phyloP scores from a whole-genome alignment of 2,888 invertebrate genomes.

The Mallateleia sp. region DNA sequence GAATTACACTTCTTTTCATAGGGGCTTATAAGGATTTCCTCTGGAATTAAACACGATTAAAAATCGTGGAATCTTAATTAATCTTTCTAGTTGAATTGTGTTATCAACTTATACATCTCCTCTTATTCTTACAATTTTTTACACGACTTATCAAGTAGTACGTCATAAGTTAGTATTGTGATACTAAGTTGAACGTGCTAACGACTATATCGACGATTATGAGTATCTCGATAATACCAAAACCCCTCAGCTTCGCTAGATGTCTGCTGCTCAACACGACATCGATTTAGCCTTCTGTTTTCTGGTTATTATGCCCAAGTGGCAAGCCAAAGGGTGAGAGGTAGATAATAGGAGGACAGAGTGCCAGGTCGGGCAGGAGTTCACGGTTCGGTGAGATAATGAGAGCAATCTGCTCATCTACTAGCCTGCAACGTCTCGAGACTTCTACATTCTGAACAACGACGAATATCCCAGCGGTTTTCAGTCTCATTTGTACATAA shows the following conservation, averaged over 20 bases:
- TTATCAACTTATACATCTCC: no score
- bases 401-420: constrained; percentile 85
- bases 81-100: no score
- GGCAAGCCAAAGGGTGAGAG: constrained; percentile 79
- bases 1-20: no score
- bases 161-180: constrained; percentile 22
- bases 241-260: constrained; percentile 35
- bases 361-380: constrained; percentile 82
- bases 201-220: constrained; percentile 63
- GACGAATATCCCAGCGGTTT: constrained; percentile 56
- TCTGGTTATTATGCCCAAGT: constrained; percentile 82
- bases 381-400: constrained; percentile 84
- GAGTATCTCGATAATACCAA: constrained; percentile 42
- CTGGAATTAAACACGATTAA: no score
- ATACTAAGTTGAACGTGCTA: constrained; percentile 34
- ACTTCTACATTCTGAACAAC: constrained; percentile 72
- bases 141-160: no score
- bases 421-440: constrained; percentile 83
- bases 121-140: no score
- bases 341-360: constrained; percentile 82
- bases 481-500: constrained; percentile 20
- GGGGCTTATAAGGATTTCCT: no score
- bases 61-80: no score
- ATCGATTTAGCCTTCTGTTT: constrained; percentile 80
- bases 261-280: constrained; percentile 66